phyloP scores from a whole-genome alignment of 2,797 vertebrate genomes.

The Ctenosaura bakeri region DNA sequence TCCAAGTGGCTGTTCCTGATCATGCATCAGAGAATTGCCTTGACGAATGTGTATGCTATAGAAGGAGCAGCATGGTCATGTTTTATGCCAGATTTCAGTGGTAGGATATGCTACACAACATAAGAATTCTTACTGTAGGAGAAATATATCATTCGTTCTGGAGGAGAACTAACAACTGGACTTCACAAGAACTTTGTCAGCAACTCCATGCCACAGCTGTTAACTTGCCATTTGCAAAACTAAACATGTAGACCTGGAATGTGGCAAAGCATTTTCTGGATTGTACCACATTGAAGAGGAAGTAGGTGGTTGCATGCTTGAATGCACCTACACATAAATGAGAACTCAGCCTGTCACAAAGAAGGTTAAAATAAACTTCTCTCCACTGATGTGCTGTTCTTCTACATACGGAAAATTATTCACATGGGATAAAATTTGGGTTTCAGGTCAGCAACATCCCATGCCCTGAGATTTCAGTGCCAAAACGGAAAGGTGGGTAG shows the following conservation, averaged over 20 bases:
- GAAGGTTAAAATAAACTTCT: background rate
- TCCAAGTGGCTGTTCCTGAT: background rate
- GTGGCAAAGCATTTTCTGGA: background rate
- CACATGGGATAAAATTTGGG: background rate
- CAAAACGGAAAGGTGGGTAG: too few relatives aligned
- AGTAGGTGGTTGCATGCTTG: too few relatives aligned
- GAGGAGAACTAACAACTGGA: background rate
- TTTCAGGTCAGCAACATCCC: too few relatives aligned
- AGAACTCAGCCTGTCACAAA: background rate
- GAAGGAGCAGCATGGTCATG: background rate
- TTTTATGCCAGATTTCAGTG: background rate
- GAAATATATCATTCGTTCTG: background rate
- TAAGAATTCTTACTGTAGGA: background rate
- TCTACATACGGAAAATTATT: background rate
- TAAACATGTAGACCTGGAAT: background rate
- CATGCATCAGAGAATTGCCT: background rate
- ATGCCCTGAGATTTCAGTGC: too few relatives aligned
- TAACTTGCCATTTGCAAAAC: background rate
- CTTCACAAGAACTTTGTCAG: background rate
- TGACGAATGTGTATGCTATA: background rate
- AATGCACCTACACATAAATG: background rate
- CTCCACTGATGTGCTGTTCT: background rate
- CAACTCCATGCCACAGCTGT: background rate
- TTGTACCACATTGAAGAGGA: too few relatives aligned
- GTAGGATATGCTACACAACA: background rate